Percentiles rank a stretch among this genome's conserved stretches.
Evolutionary conservation across 2,113 vertebrate genomes (phyloP).

Genomic region (Crotophaga sulcirostris): DNA sequence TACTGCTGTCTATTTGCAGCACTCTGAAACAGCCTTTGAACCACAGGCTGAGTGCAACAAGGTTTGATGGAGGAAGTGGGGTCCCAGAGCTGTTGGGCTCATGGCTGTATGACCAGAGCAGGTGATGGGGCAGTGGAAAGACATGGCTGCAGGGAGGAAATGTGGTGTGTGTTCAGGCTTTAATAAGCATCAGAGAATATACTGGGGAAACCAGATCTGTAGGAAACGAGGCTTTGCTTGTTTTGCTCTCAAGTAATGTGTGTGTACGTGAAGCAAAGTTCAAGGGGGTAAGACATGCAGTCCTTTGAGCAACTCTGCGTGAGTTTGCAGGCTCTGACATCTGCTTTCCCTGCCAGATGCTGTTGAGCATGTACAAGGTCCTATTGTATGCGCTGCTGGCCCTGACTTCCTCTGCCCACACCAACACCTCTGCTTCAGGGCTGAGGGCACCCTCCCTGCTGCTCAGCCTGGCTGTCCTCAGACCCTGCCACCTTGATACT

Average conservation of each 20-base stretch:
- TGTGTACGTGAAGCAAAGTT: not conserved
- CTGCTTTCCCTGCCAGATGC: not conserved
- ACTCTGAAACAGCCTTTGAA: not conserved
- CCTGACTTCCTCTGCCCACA: not conserved
- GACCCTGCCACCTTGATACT: accelerated
- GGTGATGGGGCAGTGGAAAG: not conserved
- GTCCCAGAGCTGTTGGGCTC: not conserved
- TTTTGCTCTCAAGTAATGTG: not conserved
- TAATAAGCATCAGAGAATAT: not conserved
- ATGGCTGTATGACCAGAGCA: not conserved
- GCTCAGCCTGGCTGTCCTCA: not conserved
- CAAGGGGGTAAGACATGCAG: not conserved
- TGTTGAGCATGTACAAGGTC: not conserved
- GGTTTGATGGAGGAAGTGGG: not conserved
- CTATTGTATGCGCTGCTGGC: accelerated
- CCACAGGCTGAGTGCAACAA: accelerated
- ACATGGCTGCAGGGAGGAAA: not conserved
- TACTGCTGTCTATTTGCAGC: not conserved
- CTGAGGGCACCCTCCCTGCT: not conserved
- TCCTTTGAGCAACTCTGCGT: not conserved
- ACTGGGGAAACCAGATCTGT: not conserved
- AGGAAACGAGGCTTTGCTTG: not conserved
- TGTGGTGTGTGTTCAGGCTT: not conserved
- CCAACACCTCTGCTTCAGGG: accelerated
- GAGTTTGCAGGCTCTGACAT: not conserved